Percentiles rank a stretch among this genome's conserved stretches.
Conservation (phyloP, 2,113 vertebrate species). For the Ciconia stormi region DNA sequence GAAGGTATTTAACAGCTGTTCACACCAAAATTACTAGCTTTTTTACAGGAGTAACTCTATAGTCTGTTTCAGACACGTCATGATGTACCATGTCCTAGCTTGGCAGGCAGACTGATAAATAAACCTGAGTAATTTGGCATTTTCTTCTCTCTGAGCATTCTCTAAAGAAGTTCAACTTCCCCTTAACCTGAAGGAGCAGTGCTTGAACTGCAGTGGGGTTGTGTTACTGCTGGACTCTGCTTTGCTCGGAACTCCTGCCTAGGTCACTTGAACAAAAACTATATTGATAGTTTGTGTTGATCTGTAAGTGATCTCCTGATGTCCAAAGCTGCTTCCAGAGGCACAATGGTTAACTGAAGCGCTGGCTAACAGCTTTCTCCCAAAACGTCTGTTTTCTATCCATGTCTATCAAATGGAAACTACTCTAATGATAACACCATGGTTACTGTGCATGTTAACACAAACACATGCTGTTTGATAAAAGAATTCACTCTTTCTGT, state of each 20-base stretch:
- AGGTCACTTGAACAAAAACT: background rate
- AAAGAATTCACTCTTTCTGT: background rate
- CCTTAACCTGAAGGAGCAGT: background rate
- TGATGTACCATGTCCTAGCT: background rate
- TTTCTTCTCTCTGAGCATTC: background rate
- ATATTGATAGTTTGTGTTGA: background rate
- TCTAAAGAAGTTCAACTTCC: background rate
- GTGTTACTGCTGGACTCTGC: background rate
- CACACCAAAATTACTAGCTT: background rate
- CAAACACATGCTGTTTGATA: background rate
- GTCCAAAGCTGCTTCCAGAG: background rate
- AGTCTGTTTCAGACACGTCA: background rate
- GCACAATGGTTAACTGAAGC: background rate
- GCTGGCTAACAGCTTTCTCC: background rate
- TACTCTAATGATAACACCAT: background rate
- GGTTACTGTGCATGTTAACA: background rate
- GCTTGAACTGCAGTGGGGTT: background rate
- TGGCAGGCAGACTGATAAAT: background rate
- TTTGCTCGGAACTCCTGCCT: background rate
- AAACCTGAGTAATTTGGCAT: background rate
- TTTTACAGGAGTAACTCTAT: background rate
- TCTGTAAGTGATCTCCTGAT: background rate
- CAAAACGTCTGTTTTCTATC: background rate
- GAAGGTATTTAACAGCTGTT: background rate
- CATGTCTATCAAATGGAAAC: background rate